Evolutionary conservation across 2,113 vertebrate genomes (phyloP).

Genomic region (Macquaria ambigua): DNA sequence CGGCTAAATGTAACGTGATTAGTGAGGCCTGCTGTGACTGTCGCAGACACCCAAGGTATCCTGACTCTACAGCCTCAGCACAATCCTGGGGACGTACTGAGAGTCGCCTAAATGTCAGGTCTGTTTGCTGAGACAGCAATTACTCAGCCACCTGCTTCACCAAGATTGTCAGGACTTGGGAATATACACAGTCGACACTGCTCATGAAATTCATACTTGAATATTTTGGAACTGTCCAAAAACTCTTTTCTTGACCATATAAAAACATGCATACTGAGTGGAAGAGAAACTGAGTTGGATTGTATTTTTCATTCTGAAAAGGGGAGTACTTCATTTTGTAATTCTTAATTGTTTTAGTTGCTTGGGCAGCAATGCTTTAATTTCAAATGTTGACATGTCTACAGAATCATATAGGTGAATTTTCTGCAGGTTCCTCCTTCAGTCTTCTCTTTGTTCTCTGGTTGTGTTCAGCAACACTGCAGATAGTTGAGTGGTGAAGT

Average conservation of each 20-base stretch:
- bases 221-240: background rate
- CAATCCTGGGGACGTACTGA: conserved; percentile 24
- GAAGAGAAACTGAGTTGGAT: background rate
- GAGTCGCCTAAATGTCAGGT: conserved; percentile 55
- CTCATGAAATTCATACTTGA: background rate
- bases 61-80: conserved; percentile 31
- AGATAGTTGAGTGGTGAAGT: background rate
- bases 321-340: background rate
- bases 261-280: background rate
- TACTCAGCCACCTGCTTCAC: conserved; percentile 34
- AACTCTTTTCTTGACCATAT: background rate
- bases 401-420: background rate
- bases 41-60: conserved; percentile 29
- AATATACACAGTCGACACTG: background rate
- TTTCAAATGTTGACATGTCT: background rate
- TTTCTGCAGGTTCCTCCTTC: background rate
- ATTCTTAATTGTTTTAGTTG: no score
- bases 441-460: background rate
- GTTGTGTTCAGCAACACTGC: background rate
- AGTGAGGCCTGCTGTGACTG: conserved; percentile 38
- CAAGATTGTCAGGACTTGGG: conserved; percentile 14
- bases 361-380: background rate
- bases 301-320: background rate
- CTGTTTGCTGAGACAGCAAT: conserved; percentile 43
- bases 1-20: conserved; percentile 60